These are phyloP conservation scores for Prochilodus magdalenae DNA, from an alignment of 2,113 vertebrate genomes.

Conservation along the genomic window DNA sequence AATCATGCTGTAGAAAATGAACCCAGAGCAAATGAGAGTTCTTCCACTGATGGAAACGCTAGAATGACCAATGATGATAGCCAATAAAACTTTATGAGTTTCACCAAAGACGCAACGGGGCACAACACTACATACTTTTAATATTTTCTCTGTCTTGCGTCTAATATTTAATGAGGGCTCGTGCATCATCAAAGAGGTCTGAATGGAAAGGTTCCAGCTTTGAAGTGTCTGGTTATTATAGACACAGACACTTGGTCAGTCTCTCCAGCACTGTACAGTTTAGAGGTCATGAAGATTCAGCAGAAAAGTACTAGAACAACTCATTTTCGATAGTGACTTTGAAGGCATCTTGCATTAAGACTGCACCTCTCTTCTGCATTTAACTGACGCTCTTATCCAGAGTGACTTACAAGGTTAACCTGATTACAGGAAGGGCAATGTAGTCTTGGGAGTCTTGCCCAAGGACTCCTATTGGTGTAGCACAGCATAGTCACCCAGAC, in stretches of 20 bases:
- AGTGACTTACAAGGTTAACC: too few relatives aligned
- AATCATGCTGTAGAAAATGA: conserved; percentile 17
- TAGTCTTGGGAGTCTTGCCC: too few relatives aligned
- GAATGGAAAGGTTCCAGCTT: conserved; percentile 9
- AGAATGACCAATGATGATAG: not conserved
- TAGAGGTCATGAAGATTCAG: not conserved
- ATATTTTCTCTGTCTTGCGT: not conserved
- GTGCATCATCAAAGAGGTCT: conserved; percentile 16
- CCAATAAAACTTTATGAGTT: conserved; percentile 21
- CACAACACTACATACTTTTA: not conserved
- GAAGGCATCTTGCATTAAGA: not conserved
- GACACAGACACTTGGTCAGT: too few relatives aligned
- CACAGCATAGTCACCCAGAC: too few relatives aligned
- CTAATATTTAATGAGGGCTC: conserved; percentile 21
- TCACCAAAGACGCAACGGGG: not conserved
- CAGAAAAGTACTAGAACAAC: not conserved
- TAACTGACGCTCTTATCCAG: too few relatives aligned
- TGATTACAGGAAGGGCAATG: too few relatives aligned
- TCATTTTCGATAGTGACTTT: not conserved
- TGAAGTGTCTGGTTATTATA: not conserved
- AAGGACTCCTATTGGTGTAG: too few relatives aligned
- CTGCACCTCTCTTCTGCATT: not conserved
- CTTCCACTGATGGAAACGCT: not conserved
- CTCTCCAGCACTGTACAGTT: not conserved
- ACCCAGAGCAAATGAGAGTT: conserved; percentile 15